Evolutionary conservation across 1,140 invertebrate species (phyloP).

Genomic region (Whitmania pigra): DNA sequence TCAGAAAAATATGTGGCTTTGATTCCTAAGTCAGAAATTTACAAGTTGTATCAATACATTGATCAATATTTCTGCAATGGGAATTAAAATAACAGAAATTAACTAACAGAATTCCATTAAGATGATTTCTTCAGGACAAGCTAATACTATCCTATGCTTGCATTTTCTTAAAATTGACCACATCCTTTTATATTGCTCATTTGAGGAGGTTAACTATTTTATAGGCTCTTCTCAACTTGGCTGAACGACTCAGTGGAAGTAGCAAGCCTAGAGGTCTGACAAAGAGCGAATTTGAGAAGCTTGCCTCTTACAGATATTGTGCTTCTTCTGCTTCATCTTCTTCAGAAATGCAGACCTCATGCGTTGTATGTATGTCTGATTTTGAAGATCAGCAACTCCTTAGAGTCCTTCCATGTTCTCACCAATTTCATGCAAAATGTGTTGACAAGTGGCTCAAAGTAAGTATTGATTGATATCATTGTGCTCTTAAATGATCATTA

Average conservation of each 20-base stretch:
- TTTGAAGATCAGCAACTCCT: conserved; percentile 77
- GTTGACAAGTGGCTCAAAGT: conserved; percentile 95
- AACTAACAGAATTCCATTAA: not conserved
- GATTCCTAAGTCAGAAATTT: not conserved
- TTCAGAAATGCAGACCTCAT: conserved; percentile 72
- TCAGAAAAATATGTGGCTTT: not conserved
- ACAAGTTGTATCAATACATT: not conserved
- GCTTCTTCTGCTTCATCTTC: conserved; percentile 54
- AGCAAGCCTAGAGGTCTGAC: conserved; percentile 77
- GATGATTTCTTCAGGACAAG: not conserved
- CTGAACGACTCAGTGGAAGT: conserved; percentile 63
- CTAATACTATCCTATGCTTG: no score
- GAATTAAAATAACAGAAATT: not conserved
- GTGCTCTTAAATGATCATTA: not conserved
- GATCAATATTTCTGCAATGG: not conserved
- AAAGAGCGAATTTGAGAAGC: conserved; percentile 72
- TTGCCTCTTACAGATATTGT: conserved; percentile 67
- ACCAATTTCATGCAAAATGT: conserved; percentile 91
- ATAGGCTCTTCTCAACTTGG: conserved; percentile 65
- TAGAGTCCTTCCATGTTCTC: conserved; percentile 76
- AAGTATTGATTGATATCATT: conserved; percentile 37
- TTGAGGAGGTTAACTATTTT: not conserved
- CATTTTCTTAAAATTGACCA: no score
- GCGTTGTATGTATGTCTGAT: conserved; percentile 92
- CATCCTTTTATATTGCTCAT: no score